phyloP scores from a whole-genome alignment of 2,888 invertebrate species.

The Amphipyra tragopoginis region DNA sequence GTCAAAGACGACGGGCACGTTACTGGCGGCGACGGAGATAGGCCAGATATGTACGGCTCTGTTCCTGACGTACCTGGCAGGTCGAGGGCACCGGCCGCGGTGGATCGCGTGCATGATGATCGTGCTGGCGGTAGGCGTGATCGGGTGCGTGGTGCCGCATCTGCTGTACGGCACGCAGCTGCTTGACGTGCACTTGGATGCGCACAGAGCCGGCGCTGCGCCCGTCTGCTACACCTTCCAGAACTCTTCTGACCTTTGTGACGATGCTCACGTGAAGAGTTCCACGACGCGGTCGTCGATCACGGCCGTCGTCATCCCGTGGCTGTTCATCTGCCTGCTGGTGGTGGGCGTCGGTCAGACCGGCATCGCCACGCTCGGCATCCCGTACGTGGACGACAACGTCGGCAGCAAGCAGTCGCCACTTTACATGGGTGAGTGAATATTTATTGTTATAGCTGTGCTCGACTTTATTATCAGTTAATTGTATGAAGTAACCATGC shows the following conservation, averaged over 20 bases:
- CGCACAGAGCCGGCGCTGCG: slow-evolving; percentile 78
- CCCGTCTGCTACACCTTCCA: slow-evolving; percentile 73
- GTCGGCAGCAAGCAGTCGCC: slow-evolving; percentile 97
- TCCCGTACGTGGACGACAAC: slow-evolving; percentile 98
- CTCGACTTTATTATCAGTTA: slow-evolving; percentile 24
- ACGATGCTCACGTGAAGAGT: slow-evolving; percentile 91
- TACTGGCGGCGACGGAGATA: slow-evolving; percentile 97
- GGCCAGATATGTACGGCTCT: slow-evolving; percentile 97
- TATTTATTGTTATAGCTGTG: slow-evolving; percentile 32
- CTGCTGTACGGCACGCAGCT: slow-evolving; percentile 95
- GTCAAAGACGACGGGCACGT: slow-evolving; percentile 96
- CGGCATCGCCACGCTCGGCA: slow-evolving; percentile 97
- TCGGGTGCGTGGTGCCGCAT: slow-evolving; percentile 96
- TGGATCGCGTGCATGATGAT: slow-evolving; percentile 98
- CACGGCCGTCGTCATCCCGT: slow-evolving; percentile 95
- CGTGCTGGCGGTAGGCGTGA: slow-evolving; percentile 95
- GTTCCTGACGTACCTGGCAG: slow-evolving; percentile 96
- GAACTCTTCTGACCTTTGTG: slow-evolving; percentile 83
- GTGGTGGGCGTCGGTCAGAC: slow-evolving; percentile 98
- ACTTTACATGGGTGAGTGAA: slow-evolving; percentile 95
- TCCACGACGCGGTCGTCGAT: slow-evolving; percentile 93
- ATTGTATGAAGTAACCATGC: slow-evolving; percentile 29
- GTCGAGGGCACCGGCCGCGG: slow-evolving; percentile 97
- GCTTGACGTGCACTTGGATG: slow-evolving; percentile 84
- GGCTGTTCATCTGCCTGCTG: slow-evolving; percentile 96